Evolutionary conservation across 1,140 invertebrate genomes (phyloP).

Genomic region (Neodiprion fabricii): DNA sequence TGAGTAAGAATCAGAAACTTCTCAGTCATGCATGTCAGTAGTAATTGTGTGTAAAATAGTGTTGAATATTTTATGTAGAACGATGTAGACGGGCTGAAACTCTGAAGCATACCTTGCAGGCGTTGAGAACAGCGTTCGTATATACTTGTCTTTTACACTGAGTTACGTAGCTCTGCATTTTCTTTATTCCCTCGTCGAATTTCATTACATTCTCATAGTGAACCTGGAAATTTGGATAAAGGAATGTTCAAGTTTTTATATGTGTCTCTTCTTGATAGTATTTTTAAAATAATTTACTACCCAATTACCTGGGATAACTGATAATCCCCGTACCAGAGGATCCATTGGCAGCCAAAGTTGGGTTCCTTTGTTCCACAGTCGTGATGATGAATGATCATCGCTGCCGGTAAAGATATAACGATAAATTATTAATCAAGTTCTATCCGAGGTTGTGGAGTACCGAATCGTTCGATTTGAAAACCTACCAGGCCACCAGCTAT

Average conservation of each 20-base stretch:
- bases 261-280: no score
- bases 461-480: slow-evolving; percentile 13
- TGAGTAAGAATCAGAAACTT: slow-evolving; percentile 26
- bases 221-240: slow-evolving; percentile 30
- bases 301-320: slow-evolving; percentile 45
- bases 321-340: slow-evolving; percentile 56
- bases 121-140: slow-evolving; percentile 41
- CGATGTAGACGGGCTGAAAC: not conserved
- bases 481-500: slow-evolving; percentile 54
- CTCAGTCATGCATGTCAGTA: not conserved
- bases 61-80: not conserved
- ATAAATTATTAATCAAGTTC: not conserved
- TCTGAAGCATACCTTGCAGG: slow-evolving; percentile 35
- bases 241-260: not conserved
- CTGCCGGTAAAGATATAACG: slow-evolving; percentile 32
- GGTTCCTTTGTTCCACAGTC: slow-evolving; percentile 50
- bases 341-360: slow-evolving; percentile 53
- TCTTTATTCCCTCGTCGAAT: slow-evolving; percentile 37
- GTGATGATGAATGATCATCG: slow-evolving; percentile 52
- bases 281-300: no score
- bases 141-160: slow-evolving; percentile 36
- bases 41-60: not conserved
- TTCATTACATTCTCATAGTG: slow-evolving; percentile 35
- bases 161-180: slow-evolving; percentile 35
- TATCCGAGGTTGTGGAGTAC: not conserved